phyloP scores from a whole-genome alignment of 2,888 invertebrate genomes.

The Amphipyra tragopoginis region DNA sequence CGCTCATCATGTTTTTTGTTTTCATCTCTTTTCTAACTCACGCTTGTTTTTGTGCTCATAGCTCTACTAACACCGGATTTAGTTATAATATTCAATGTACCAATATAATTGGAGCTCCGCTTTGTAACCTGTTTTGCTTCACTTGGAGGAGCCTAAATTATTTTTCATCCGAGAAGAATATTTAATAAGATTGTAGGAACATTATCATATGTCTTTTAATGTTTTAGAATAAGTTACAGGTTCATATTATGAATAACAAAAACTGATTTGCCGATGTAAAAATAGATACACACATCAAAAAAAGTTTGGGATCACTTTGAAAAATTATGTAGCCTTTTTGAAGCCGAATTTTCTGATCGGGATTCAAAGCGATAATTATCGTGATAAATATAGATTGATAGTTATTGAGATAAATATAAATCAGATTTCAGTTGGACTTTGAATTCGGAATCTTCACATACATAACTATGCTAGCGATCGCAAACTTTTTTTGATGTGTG shows the following conservation, averaged over 20 bases:
- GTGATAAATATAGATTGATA: too few species aligned
- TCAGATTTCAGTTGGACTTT: too few species aligned
- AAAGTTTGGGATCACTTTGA: too few species aligned
- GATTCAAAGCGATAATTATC: too few species aligned
- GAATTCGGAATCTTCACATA: too few species aligned
- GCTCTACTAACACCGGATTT: constrained; percentile 19
- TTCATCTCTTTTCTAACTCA: constrained; percentile 19
- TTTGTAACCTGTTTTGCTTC: constrained; percentile 41
- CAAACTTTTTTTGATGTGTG: too few species aligned
- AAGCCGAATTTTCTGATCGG: too few species aligned
- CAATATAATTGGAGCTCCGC: constrained; percentile 15
- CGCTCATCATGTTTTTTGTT: constrained; percentile 27
- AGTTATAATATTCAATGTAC: background rate
- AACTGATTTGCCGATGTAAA: too few species aligned
- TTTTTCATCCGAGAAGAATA: constrained; percentile 29
- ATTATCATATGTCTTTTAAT: constrained; percentile 4
- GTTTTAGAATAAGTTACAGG: background rate
- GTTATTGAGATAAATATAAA: too few species aligned
- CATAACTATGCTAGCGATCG: too few species aligned
- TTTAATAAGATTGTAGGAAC: constrained; percentile 27
- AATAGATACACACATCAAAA: too few species aligned
- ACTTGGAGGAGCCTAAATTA: constrained; percentile 29
- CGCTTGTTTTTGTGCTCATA: constrained; percentile 32
- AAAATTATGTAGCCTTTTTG: too few species aligned
- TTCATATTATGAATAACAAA: background rate